These are phyloP conservation scores for Thumatha senex DNA, from an alignment of 2,888 invertebrate genomes.

Conservation along the genomic window DNA sequence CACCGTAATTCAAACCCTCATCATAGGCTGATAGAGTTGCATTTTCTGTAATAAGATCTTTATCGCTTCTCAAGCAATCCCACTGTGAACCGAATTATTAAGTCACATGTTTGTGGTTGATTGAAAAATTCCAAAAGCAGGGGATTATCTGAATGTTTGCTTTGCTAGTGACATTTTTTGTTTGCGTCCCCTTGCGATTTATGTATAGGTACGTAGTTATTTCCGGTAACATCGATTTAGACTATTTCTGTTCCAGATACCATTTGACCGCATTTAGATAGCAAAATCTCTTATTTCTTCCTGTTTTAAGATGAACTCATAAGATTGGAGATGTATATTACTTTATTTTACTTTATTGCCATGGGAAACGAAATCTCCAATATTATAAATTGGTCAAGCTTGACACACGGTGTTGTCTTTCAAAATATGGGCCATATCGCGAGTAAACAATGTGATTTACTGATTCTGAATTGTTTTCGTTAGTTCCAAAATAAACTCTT, in stretches of 20 bases:
- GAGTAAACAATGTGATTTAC: neutral
- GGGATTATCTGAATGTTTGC: conserved; percentile 61
- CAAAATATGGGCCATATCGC: neutral
- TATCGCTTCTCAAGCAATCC: conserved; percentile 58
- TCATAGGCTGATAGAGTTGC: conserved; percentile 16
- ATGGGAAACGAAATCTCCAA: neutral
- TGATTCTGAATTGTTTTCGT: neutral
- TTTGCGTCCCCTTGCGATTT: conserved; percentile 54
- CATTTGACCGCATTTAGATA: conserved; percentile 14
- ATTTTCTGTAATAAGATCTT: conserved; percentile 46
- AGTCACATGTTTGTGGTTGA: conserved; percentile 69
- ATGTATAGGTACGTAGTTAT: conserved; percentile 46
- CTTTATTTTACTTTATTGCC: neutral
- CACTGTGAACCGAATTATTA: conserved; percentile 66
- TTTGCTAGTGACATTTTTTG: conserved; percentile 61
- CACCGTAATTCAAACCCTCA: conserved; percentile 27
- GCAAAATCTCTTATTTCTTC: conserved; percentile 19
- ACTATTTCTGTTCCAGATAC: conserved; percentile 4
- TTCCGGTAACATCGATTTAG: conserved; percentile 41
- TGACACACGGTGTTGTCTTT: neutral
- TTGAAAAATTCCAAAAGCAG: conserved; percentile 73
- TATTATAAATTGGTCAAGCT: neutral
- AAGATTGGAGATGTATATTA: neutral
- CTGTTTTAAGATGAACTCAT: neutral
- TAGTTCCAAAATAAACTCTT: neutral